Evolutionary conservation across 2,113 vertebrate species (phyloP).

Genomic region (Scomber colias): DNA sequence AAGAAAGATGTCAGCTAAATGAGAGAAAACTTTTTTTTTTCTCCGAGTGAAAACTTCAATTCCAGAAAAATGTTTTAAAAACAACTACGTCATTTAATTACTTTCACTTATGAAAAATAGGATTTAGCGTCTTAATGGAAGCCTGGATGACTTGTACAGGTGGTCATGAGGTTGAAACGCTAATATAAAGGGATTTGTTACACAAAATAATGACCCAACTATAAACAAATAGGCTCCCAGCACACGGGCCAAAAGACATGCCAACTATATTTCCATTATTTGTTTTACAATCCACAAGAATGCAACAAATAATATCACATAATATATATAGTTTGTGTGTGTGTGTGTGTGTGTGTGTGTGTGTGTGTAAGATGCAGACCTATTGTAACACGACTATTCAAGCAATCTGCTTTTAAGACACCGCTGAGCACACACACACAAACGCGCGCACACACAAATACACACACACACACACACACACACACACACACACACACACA

Average conservation of each 20-base stretch:
- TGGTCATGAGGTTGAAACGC: background rate
- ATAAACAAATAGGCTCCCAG: background rate
- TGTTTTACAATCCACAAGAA: background rate
- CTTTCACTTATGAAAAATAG: background rate
- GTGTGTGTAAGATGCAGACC: background rate
- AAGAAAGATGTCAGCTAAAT: too few species aligned
- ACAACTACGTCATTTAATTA: background rate
- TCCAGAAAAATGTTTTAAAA: background rate
- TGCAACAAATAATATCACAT: background rate
- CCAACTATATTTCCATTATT: background rate
- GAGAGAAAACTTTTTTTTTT: background rate
- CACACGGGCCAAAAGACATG: background rate
- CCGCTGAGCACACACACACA: background rate
- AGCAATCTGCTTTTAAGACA: slow-evolving; percentile 15
- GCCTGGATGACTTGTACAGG: background rate
- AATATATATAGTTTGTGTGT: too few species aligned
- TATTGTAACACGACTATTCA: slow-evolving; percentile 22
- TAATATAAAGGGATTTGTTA: background rate
- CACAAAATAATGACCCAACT: slow-evolving; percentile 3
- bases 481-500: slow-evolving; percentile 12
- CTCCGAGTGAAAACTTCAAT: background rate
- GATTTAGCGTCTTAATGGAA: too few species aligned
- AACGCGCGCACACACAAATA: background rate
- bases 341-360: too few species aligned
- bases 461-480: slow-evolving; percentile 8